Base-by-base conservation (phyloP, 2,888 invertebrate species). In the Epistrophe grossulariae region DNA sequence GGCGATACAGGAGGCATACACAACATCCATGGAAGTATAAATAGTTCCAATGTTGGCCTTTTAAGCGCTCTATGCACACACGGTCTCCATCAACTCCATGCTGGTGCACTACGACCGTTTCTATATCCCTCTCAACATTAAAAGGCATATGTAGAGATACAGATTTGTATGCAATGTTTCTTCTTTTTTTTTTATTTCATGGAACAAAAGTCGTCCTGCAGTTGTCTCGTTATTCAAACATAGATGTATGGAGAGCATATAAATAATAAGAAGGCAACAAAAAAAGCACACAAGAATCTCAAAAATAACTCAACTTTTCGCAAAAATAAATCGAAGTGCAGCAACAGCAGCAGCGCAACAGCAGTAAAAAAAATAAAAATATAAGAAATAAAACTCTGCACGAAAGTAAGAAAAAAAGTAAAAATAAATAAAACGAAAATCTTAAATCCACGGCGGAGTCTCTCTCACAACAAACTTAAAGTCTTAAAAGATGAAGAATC, bases 181-280 rank as follows among this genome's bases (percentile, higher is more conserved):
- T 24, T 73, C 50, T 50, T 76, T 62, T 74, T 71, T 64, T 71
- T 87, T 82, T 79, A 76, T 71, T 74, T 73, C 82, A 50, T 57
- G 66, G 74, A 79, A 87, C 87, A 83, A 87, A 87, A 87, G 87
- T 83, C 83, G 87, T 83, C 83, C 79, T 87, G 76, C 79, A 83
- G 87, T 83, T 87, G 87, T 83, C 87, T 87, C 87, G 87, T 87
- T 87, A 87, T 87, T 87, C 87, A 87, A 87, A 76, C 82, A 83
- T 79, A 87, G 87, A 87, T 79, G 83, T 87, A 87, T 83, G 83
- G 87, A 50, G 79, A 83, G 79, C 83, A 79, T 62, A 83, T 68
- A 52, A 43, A 72, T 60, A 76, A 76, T 74, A 79, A 68, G 10
- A 62, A 73, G 15, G 60, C 38, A 40, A 24, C 38, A 40, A 52